These are phyloP conservation scores for Microtus ochrogaster DNA, from an alignment of 2,113 vertebrate genomes.

Conservation along the genomic window DNA sequence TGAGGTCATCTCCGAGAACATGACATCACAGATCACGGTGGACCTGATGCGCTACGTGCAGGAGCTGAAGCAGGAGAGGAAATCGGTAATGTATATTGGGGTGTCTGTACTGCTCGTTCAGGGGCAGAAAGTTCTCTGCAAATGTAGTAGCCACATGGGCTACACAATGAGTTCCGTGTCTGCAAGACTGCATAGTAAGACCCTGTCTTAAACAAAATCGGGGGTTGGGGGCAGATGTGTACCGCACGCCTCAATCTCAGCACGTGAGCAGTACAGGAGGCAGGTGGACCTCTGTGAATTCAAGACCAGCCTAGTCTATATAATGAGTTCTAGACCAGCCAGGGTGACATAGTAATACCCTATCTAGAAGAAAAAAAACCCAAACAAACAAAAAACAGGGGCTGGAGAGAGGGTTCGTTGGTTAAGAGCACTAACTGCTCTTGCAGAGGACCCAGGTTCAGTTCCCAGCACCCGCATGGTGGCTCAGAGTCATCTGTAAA, in stretches of 20 bases:
- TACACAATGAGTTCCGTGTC: not conserved
- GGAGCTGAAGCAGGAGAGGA: conserved; percentile 96
- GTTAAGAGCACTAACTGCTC: not conserved
- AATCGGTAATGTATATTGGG: conserved; percentile 88
- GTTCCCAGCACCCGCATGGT: not conserved
- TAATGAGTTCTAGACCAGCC: not conserved
- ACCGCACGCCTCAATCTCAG: not conserved
- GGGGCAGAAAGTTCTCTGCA: not conserved
- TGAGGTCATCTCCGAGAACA: conserved; percentile 96
- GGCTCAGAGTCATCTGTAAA: not conserved
- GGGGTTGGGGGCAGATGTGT: not conserved
- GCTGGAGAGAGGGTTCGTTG: not conserved
- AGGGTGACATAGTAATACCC: not conserved
- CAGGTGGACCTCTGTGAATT: not conserved
- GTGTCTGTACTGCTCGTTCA: too few relatives aligned
- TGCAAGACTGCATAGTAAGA: too few relatives aligned
- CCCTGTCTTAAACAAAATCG: not conserved
- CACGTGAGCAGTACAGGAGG: not conserved
- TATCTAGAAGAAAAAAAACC: not conserved
- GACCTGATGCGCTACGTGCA: conserved; percentile 93
- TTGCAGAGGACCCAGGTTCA: not conserved
- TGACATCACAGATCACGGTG: conserved; percentile 92
- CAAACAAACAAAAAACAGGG: not conserved
- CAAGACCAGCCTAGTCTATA: not conserved
- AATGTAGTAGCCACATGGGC: not conserved